Evolutionary conservation across 1,140 invertebrate species (phyloP), one percentile per base, ranked within the genome.

Genomic region (Hormaphis cornu): DNA sequence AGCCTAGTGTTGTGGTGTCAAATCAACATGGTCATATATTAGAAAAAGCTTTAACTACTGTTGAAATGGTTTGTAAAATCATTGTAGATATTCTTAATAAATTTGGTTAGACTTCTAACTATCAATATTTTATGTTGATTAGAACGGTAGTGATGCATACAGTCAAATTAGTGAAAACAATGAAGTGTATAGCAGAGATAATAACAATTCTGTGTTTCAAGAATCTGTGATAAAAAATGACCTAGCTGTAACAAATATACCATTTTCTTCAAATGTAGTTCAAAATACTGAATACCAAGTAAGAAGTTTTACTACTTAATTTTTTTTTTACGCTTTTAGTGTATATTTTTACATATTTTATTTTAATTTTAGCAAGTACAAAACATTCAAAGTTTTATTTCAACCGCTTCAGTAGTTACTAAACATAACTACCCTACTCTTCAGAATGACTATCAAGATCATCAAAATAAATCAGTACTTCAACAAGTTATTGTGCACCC

Each of bases 401-500:
- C 61, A 22, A 66, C 61, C 48, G 28, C 61, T 0, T 66, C 61
- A 35, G 61, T 66, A 20, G 61, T 66, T 16, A 66, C 61, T 35
- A 66, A 66, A 66, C 61, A 66, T 30, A 63, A 33, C 24, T 66
- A 66, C 14, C 20, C 18, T 4, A 16, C 61, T 30, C 28, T 46
- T 9, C 61, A 66, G 7, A 66, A 50, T 66, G 61, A 66, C 10
- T 66, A 66, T 50, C 44, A 66, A 6, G 44, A 50, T 66, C 30
- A 66, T 33, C 61, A 35, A 50, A 66, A 66, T 24, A 66, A 66
- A 40, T 50, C 69, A 79, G 75, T 82, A 74, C 83, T 85, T 77
- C 83, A 85, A 74, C 84, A 86, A 50, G 86, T 89, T 22, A 88
- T 88, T 73, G 86, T 88, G 48, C 83, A 86, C 71, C 86, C 87